Conservation (phyloP, 2,797 vertebrate genomes). For the Alectoris magna region DNA sequence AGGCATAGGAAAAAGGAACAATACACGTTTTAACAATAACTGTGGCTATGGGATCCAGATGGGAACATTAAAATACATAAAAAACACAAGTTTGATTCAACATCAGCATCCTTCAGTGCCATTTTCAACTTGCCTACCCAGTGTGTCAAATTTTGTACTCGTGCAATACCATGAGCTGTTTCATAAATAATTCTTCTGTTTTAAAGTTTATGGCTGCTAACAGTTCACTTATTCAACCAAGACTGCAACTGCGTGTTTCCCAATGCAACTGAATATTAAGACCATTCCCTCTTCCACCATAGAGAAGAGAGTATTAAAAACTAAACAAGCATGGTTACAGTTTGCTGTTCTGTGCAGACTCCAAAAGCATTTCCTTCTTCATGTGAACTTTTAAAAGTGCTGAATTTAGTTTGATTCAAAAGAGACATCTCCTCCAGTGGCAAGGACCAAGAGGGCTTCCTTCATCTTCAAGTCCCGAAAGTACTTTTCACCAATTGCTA, state of each 20-base stretch:
- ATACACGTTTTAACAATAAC: conserved; percentile 6
- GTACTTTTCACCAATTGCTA: neutral
- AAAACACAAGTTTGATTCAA: neutral
- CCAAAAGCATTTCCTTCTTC: neutral
- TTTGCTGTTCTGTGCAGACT: neutral
- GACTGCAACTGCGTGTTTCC: neutral
- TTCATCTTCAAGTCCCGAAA: neutral
- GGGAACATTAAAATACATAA: neutral
- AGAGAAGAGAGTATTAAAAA: neutral
- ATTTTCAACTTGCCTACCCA: neutral
- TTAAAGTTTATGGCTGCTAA: neutral
- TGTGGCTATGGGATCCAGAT: conserved; percentile 31
- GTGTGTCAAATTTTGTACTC: neutral
- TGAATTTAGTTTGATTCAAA: neutral
- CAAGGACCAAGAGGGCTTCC: neutral
- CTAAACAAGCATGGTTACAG: neutral
- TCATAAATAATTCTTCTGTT: neutral
- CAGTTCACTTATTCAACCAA: neutral
- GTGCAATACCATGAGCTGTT: neutral
- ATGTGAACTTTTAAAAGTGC: neutral
- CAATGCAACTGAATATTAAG: neutral
- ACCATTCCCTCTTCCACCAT: neutral
- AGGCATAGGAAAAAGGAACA: conserved; percentile 26
- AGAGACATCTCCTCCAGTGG: neutral
- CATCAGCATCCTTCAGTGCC: neutral